Conservation (phyloP, 23 tunicate genomes). For the Trididemnum nubilum region DNA sequence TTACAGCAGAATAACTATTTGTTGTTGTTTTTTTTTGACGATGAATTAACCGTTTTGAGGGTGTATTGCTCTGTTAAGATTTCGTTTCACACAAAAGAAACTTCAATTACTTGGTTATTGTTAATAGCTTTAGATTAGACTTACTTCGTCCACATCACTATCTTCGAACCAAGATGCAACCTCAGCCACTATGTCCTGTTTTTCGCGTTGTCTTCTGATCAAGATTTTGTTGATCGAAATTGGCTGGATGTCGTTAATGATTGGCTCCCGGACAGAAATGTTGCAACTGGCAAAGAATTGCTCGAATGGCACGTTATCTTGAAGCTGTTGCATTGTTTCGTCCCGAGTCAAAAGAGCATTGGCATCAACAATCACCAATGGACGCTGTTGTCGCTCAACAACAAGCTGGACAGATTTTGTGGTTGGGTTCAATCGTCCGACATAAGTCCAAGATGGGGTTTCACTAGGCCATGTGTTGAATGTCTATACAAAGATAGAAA, state of each 20-base stretch:
- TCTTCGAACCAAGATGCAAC: no score
- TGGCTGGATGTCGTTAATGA: not conserved
- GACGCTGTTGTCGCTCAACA: not conserved
- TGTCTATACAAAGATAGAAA: not conserved
- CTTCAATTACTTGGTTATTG: no score
- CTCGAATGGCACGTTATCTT: not conserved
- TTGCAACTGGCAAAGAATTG: slow-evolving; percentile 18
- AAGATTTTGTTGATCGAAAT: slow-evolving; percentile 8
- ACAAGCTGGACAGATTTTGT: not conserved
- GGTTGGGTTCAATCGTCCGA: not conserved
- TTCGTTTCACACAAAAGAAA: no score
- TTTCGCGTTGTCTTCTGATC: not conserved
- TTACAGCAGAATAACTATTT: no score
- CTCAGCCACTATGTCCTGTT: not conserved
- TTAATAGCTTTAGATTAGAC: no score
- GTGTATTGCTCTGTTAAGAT: no score
- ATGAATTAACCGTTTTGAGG: no score
- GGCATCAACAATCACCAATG: slow-evolving; percentile 3
- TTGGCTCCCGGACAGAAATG: slow-evolving; percentile 2
- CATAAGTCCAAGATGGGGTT: not conserved
- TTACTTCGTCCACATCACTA: no score
- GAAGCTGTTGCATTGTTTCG: no score
- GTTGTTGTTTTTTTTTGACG: no score
- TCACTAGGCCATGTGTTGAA: not conserved
- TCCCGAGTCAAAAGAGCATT: not conserved